A percentile compares a stretch with the other conserved stretches of the same genome.
phyloP scores from a whole-genome alignment of 2,113 vertebrate species.

The Grus americana region DNA sequence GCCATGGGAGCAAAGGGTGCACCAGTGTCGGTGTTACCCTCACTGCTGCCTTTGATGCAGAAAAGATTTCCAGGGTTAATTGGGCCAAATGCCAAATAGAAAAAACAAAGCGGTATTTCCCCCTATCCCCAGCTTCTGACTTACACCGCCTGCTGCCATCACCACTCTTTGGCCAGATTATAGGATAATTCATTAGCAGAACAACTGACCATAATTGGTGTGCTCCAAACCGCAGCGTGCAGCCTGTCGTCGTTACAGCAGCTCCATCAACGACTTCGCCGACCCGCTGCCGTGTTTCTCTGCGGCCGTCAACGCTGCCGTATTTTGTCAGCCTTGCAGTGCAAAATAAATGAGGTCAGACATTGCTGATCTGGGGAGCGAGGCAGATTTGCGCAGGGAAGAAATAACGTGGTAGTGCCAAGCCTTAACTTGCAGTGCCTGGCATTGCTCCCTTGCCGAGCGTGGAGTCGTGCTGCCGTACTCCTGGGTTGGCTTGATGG shows the following conservation, averaged over 20 bases:
- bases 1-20: accelerated
- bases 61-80: neutral
- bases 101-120: neutral
- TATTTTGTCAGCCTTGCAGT: accelerated
- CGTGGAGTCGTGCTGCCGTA: neutral
- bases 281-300: accelerated
- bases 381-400: no score
- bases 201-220: accelerated
- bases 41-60: neutral
- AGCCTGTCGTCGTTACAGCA: accelerated
- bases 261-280: accelerated
- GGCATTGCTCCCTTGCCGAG: neutral
- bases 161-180: neutral
- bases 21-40: accelerated
- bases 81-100: neutral
- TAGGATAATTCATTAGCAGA: neutral
- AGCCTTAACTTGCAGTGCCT: neutral
- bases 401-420: neutral
- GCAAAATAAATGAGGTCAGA: accelerated
- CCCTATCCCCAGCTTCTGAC: neutral
- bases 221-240: accelerated
- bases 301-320: accelerated
- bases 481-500: neutral
- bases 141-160: neutral
- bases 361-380: accelerated